Conservation (phyloP, 2,888 invertebrate species). For the Erannis defoliaria region DNA sequence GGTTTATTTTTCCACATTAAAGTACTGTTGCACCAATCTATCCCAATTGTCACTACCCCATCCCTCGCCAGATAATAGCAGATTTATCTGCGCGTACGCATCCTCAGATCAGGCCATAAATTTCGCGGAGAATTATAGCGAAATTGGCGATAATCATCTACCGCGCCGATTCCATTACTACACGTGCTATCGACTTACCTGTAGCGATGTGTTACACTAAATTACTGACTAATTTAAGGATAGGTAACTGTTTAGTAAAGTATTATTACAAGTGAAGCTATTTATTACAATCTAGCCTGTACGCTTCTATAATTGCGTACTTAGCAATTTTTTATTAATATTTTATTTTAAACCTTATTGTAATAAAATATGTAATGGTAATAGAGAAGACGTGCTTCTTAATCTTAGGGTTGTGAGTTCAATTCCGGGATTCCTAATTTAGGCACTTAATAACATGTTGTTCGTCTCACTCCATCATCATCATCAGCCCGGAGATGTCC, state of each 20-base stretch:
- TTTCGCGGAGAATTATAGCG: constrained; percentile 57
- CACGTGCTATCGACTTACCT: constrained; percentile 16
- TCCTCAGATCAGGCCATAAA: constrained; percentile 69
- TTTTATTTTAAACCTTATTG: no score
- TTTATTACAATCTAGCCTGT: no score
- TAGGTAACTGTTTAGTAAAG: constrained; percentile 3
- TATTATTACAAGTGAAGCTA: constrained; percentile 1
- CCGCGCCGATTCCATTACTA: constrained; percentile 70
- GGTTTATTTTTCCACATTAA: no score
- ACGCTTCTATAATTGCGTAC: no score
- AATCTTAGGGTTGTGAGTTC: no score
- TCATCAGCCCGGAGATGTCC: no score
- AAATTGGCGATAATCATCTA: constrained; percentile 79
- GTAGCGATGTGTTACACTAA: constrained; percentile 4
- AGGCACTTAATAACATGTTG: no score
- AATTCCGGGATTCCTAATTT: no score
- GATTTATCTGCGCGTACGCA: constrained; percentile 74
- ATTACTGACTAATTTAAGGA: constrained; percentile 6
- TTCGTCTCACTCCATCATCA: no score
- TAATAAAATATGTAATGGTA: no score
- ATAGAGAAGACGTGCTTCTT: no score
- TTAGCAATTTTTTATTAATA: no score
- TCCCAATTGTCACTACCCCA: constrained; percentile 26
- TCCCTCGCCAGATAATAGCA: constrained; percentile 67
- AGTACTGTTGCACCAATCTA: not conserved